These are phyloP conservation scores for Phymanthus crucifer DNA, from an alignment of 92 coral and sea anemone species.

Conservation along the genomic window DNA sequence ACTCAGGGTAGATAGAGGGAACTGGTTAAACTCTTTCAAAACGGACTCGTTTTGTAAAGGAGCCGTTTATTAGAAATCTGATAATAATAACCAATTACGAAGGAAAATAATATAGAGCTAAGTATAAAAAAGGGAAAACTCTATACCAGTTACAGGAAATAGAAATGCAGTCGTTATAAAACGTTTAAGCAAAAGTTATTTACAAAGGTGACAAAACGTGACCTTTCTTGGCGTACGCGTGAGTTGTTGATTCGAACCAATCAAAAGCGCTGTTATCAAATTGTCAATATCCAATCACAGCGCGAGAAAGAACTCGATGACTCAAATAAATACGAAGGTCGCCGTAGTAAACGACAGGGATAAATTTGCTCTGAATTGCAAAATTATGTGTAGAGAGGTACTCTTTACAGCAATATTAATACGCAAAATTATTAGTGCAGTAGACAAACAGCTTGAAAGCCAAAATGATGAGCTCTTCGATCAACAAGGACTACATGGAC, in stretches of 20 bases:
- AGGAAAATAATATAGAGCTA: too few species aligned
- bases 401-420: background rate
- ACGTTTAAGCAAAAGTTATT: background rate
- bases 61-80: too few species aligned
- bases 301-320: background rate
- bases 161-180: too few species aligned
- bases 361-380: background rate
- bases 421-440: background rate
- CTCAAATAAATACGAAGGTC: background rate
- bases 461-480: background rate
- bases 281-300: background rate
- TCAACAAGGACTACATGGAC: conserved; percentile 61
- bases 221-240: background rate
- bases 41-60: too few species aligned
- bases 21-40: too few species aligned
- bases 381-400: background rate
- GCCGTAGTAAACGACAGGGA: background rate
- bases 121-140: too few species aligned
- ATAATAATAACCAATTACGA: too few species aligned
- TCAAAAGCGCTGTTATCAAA: background rate
- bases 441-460: background rate
- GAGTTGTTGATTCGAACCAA: background rate
- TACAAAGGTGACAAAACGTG: background rate
- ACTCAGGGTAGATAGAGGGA: too few species aligned
- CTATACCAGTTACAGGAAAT: too few species aligned